Conservation (phyloP, 2,888 invertebrate species). For the Antitype chi region DNA sequence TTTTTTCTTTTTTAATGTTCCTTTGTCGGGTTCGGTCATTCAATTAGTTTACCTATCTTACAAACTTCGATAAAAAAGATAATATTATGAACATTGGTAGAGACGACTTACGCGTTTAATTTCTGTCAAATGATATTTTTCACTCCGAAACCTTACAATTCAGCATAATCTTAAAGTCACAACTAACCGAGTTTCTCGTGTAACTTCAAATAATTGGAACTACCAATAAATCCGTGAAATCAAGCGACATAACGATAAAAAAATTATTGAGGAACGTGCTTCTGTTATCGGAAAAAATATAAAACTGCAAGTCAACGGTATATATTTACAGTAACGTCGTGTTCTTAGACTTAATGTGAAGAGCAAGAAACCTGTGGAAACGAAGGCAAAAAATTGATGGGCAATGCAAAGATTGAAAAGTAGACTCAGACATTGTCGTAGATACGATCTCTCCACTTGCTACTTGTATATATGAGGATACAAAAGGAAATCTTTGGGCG, state of each 20-base stretch:
- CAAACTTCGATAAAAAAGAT: background rate
- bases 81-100: background rate
- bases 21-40: too few relatives aligned
- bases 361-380: background rate
- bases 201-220: slow-evolving; percentile 26
- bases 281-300: slow-evolving; percentile 37
- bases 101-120: slow-evolving; percentile 7
- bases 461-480: background rate
- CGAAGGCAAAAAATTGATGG: background rate
- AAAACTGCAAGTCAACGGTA: slow-evolving; percentile 20
- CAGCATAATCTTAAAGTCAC: background rate
- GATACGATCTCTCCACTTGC: background rate
- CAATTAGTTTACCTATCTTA: background rate
- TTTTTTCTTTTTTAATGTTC: too few relatives aligned
- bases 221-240: slow-evolving; percentile 30
- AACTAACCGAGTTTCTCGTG: background rate
- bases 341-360: background rate
- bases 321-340: background rate
- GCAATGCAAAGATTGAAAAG: background rate
- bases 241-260: slow-evolving; percentile 39
- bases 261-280: slow-evolving; percentile 30
- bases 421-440: background rate
- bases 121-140: background rate
- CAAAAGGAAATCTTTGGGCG: too few relatives aligned
- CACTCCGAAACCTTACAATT: background rate